These are phyloP conservation scores for Chiroxiphia lanceolata DNA, from an alignment of 2,797 vertebrate species.

Conservation along the genomic window DNA sequence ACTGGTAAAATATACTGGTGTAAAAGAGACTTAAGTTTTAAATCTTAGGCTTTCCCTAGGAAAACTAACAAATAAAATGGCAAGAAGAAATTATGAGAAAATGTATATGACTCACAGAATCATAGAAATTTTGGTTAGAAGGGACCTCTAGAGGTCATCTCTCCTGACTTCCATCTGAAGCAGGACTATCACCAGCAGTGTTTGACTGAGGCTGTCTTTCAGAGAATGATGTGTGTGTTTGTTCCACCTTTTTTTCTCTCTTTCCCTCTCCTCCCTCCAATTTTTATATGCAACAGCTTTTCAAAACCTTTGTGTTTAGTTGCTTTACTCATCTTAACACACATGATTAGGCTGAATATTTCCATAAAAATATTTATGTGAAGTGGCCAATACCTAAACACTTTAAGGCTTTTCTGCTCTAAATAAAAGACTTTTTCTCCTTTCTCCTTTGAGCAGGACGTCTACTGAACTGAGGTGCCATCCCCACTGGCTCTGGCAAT, in stretches of 20 bases:
- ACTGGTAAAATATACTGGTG: not conserved
- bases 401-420: not conserved
- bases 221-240: not conserved
- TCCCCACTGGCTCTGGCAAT: not conserved
- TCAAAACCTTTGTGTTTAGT: not conserved
- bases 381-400: not conserved
- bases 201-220: not conserved
- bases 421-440: not conserved
- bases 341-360: not conserved
- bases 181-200: not conserved
- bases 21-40: not conserved
- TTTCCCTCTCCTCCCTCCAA: not conserved
- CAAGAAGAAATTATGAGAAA: not conserved
- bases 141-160: conserved; percentile 63
- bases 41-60: not conserved
- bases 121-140: conserved; percentile 59
- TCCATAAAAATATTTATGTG: not conserved
- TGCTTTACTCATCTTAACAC: not conserved
- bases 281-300: not conserved
- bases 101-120: not conserved
- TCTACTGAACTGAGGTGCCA: not conserved
- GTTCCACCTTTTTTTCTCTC: not conserved
- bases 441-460: not conserved
- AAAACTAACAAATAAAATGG: not conserved
- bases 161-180: not conserved